Conservation (phyloP, 1,140 invertebrate genomes). For the Ephestia elutella region DNA sequence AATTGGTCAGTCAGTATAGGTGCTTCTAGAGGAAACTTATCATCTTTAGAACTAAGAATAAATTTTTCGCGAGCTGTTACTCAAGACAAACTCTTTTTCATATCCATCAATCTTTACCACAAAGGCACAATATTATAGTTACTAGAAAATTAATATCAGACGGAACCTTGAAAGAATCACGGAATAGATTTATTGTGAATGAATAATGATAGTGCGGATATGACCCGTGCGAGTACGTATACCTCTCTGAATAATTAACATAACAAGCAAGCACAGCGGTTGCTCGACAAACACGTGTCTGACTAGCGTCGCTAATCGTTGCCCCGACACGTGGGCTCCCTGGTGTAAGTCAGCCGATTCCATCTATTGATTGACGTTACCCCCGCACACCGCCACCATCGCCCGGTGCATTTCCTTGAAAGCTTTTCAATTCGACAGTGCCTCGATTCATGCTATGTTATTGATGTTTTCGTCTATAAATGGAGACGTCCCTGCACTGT, state of each 20-base stretch:
- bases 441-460: constrained; percentile 5
- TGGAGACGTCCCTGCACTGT: not conserved
- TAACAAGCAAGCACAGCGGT: constrained; percentile 10
- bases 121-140: not conserved
- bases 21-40: too few relatives aligned
- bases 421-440: constrained; percentile 22
- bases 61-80: too few relatives aligned
- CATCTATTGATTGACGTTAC: constrained; percentile 46
- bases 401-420: constrained; percentile 37
- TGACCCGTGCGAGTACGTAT: not conserved
- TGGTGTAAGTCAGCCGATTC: constrained; percentile 29
- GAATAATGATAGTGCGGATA: constrained; percentile 7
- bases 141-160: not conserved
- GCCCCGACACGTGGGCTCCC: constrained; percentile 20
- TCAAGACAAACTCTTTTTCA: too few relatives aligned
- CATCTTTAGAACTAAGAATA: too few relatives aligned
- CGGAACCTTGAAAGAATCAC: not conserved
- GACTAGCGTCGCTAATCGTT: not conserved
- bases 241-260: constrained; percentile 15
- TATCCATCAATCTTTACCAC: not conserved
- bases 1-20: too few relatives aligned
- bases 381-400: constrained; percentile 21
- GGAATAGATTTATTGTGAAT: constrained; percentile 9
- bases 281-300: constrained; percentile 12
- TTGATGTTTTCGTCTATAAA: constrained; percentile 1